Evolutionary conservation across 2,113 vertebrate genomes (phyloP).

Genomic region (Aspiorhynchus laticeps): DNA sequence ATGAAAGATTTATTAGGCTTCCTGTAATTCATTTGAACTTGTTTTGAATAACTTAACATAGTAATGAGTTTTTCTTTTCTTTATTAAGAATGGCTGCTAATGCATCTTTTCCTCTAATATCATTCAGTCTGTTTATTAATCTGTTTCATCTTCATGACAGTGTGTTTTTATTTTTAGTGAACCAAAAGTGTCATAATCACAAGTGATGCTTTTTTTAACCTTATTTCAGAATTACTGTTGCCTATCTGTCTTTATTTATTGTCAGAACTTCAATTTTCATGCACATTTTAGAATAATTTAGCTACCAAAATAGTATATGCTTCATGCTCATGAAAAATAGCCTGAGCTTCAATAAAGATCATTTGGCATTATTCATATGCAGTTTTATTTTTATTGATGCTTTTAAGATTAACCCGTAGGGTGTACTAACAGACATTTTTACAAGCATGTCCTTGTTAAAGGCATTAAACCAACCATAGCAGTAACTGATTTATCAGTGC

Average conservation of each 20-base stretch:
- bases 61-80: slow-evolving; percentile 73
- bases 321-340: neutral
- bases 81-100: slow-evolving; percentile 69
- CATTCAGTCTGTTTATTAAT: slow-evolving; percentile 74
- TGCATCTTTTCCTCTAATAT: slow-evolving; percentile 72
- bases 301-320: neutral
- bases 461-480: neutral
- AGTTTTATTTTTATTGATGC: neutral
- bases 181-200: slow-evolving; percentile 60
- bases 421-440: neutral
- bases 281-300: neutral
- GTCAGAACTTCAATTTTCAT: neutral
- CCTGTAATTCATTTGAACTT: slow-evolving; percentile 71
- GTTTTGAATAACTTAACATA: slow-evolving; percentile 77
- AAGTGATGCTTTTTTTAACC: slow-evolving; percentile 36
- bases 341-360: neutral
- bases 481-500: neutral
- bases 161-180: slow-evolving; percentile 68
- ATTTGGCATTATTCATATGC: neutral
- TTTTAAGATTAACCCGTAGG: neutral
- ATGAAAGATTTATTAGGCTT: slow-evolving; percentile 74
- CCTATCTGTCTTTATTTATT: neutral
- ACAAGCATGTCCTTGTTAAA: neutral
- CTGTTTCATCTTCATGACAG: slow-evolving; percentile 71
- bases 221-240: neutral